phyloP scores from a whole-genome alignment of 2,888 invertebrate genomes.

The Drosophila neonasuta region DNA sequence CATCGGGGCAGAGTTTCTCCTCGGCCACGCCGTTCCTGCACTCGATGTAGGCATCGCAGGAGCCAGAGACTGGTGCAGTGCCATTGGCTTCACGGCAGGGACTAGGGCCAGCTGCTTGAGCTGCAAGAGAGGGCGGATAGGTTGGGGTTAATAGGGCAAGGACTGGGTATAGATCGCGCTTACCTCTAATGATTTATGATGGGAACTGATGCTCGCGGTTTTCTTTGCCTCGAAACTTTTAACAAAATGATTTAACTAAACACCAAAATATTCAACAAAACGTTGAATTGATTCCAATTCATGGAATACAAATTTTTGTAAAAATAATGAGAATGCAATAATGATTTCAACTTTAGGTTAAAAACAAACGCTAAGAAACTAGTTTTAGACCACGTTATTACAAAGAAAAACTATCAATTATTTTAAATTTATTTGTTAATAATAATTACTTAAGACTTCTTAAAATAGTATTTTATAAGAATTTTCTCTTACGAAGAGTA shows the following conservation, averaged over 20 bases:
- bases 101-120: conserved; percentile 72
- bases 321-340: conserved; percentile 1
- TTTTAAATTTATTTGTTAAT: too few species aligned
- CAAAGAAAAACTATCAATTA: too few species aligned
- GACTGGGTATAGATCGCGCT: conserved; percentile 47
- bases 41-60: conserved; percentile 90
- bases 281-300: neutral
- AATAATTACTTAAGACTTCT: too few species aligned
- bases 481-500: too few species aligned
- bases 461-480: too few species aligned
- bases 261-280: neutral
- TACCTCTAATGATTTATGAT: conserved; percentile 78
- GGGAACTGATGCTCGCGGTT: conserved; percentile 54
- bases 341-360: neutral
- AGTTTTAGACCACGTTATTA: neutral
- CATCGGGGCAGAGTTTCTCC: conserved; percentile 91
- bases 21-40: conserved; percentile 88
- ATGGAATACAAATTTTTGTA: neutral
- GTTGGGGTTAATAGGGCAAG: conserved; percentile 56
- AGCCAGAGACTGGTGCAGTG: conserved; percentile 86
- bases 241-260: conserved; percentile 30
- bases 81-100: conserved; percentile 87
- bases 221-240: conserved; percentile 18
- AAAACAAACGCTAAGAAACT: neutral
- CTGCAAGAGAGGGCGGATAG: conserved; percentile 59